phyloP scores from a whole-genome alignment of 2,888 invertebrate genomes.

The Amphipoea lucens region DNA sequence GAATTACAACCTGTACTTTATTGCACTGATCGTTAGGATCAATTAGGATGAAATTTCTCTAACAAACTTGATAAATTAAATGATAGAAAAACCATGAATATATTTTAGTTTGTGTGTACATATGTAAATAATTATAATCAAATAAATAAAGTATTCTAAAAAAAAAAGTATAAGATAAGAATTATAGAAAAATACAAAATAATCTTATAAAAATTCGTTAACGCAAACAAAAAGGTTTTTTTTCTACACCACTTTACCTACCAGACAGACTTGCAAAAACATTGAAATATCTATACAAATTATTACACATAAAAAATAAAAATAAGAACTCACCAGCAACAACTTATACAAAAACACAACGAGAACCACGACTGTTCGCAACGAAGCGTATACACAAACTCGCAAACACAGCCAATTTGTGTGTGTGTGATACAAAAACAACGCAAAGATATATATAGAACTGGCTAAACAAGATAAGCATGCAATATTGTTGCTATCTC shows the following conservation, averaged over 20 bases:
- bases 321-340: background rate
- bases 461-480: background rate
- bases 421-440: background rate
- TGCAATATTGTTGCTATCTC: background rate
- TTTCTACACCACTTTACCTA: background rate
- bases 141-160: too few relatives aligned
- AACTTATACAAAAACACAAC: background rate
- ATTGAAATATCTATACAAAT: background rate
- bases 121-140: too few relatives aligned
- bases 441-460: slow-evolving; percentile 10
- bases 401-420: background rate
- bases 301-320: background rate
- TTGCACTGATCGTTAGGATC: too few relatives aligned
- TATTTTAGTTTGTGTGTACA: too few relatives aligned
- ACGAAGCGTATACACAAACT: background rate
- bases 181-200: too few relatives aligned
- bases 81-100: too few relatives aligned
- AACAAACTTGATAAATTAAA: too few relatives aligned
- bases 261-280: background rate
- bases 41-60: too few relatives aligned
- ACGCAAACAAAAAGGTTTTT: background rate
- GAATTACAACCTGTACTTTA: too few relatives aligned
- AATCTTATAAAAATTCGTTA: background rate
- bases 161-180: background rate
- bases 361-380: background rate